Conservation (phyloP, 2,113 vertebrate genomes). For the Aythya baeri region DNA sequence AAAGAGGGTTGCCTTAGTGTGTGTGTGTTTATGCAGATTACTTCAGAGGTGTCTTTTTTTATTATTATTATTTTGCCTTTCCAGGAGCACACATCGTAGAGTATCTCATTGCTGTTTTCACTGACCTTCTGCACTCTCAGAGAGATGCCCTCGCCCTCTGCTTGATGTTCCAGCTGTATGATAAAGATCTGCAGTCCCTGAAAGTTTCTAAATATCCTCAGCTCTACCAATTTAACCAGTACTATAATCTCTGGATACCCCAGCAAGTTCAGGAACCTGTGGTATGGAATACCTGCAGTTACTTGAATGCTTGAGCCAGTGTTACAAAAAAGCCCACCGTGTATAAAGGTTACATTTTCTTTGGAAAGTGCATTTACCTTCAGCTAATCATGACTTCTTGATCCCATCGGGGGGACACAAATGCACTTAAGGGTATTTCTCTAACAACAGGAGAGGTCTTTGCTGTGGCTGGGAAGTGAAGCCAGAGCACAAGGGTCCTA, state of each 20-base stretch:
- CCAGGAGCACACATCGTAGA: constrained; percentile 68
- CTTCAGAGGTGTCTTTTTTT: background rate
- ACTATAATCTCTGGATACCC: constrained; percentile 91
- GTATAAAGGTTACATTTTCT: background rate
- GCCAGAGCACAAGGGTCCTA: background rate
- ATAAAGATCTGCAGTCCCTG: constrained; percentile 80
- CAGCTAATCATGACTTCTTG: background rate
- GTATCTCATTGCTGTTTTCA: constrained; percentile 85
- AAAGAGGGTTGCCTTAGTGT: background rate
- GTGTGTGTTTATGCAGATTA: background rate
- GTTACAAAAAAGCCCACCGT: background rate
- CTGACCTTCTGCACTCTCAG: constrained; percentile 91
- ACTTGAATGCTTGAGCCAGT: background rate
- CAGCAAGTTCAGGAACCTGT: constrained; percentile 72
- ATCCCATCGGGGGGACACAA: accelerated
- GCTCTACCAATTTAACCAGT: constrained; percentile 79
- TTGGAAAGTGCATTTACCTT: background rate
- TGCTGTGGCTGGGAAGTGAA: background rate
- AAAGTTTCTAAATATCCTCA: constrained; percentile 59
- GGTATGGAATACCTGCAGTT: constrained; percentile 74
- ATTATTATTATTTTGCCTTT: background rate
- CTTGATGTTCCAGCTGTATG: constrained; percentile 87
- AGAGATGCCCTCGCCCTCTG: constrained; percentile 91
- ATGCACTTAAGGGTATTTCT: background rate
- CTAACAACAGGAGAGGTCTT: background rate